Conservation (phyloP, 2,888 invertebrate genomes). For the Epinotia ramella region DNA sequence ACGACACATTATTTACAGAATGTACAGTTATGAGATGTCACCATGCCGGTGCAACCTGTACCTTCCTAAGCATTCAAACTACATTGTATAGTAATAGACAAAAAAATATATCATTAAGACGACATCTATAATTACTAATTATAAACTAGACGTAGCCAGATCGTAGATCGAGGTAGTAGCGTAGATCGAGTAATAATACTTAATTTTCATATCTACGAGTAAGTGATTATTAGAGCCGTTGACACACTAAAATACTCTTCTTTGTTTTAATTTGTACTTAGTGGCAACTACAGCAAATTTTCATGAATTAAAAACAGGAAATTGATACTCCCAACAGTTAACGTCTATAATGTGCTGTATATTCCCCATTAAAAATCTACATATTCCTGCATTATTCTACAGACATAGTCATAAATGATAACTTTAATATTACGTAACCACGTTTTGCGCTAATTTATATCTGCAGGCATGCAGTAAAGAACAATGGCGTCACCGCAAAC, state of each 20-base stretch:
- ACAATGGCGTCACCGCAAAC: slow-evolving; percentile 43
- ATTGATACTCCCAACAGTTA: not conserved
- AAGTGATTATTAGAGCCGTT: too few relatives aligned
- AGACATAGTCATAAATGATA: not conserved
- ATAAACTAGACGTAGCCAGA: not conserved
- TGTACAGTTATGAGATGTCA: too few relatives aligned
- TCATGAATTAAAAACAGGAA: not conserved
- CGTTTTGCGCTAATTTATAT: slow-evolving; percentile 33
- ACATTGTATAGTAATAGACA: not conserved
- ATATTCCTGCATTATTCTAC: not conserved
- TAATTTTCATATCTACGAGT: too few relatives aligned
- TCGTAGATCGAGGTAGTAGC: too few relatives aligned
- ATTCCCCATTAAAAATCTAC: too few relatives aligned
- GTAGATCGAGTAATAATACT: not conserved
- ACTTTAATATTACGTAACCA: slow-evolving; percentile 8
- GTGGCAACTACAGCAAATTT: too few relatives aligned
- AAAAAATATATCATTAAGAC: not conserved
- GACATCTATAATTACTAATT: not conserved
- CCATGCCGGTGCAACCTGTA: too few relatives aligned
- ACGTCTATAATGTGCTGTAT: not conserved
- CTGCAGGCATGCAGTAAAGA: slow-evolving; percentile 25
- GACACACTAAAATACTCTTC: too few relatives aligned
- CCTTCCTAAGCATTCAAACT: not conserved
- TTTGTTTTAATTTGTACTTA: too few relatives aligned
- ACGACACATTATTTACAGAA: too few relatives aligned